Conservation (phyloP, 2,888 invertebrate genomes). For the Drosophila kanekoi region DNA sequence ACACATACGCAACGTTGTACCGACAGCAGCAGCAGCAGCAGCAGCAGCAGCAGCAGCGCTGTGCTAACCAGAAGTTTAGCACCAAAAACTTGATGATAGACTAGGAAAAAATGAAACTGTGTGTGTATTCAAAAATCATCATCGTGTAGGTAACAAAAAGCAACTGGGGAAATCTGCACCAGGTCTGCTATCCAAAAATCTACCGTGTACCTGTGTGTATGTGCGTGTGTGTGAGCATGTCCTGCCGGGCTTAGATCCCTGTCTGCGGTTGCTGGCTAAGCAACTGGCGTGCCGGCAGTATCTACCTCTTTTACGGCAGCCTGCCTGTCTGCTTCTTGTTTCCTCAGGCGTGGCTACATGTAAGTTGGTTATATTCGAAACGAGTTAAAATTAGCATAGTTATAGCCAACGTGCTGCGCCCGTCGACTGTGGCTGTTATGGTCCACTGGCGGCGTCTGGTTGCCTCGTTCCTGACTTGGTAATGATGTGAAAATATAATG, state of each 20-base stretch:
- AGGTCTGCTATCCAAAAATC: constrained; percentile 11
- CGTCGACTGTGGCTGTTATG: constrained; percentile 18
- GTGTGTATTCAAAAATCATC: constrained; percentile 20
- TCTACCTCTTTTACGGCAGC: not conserved
- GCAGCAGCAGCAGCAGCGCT: not conserved
- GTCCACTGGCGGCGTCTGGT: constrained; percentile 20
- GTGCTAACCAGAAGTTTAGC: constrained; percentile 22
- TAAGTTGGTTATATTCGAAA: constrained; percentile 70
- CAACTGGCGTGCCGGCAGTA: constrained; percentile 28
- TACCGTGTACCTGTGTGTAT: constrained; percentile 1
- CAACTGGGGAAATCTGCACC: constrained; percentile 62
- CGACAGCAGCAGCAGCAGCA: not conserved
- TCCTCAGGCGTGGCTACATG: constrained; percentile 38
- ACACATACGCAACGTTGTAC: constrained; percentile 58
- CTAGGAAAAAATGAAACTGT: constrained; percentile 30
- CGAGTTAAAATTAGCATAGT: constrained; percentile 79
- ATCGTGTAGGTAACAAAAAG: constrained; percentile 53
- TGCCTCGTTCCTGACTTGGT: constrained; percentile 54
- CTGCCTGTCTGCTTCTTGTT: not conserved
- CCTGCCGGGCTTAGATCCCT: constrained; percentile 33
- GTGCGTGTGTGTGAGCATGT: constrained; percentile 16
- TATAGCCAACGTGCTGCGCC: constrained; percentile 50
- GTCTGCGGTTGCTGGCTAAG: constrained; percentile 50
- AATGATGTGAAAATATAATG: constrained; percentile 74
- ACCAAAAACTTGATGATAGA: constrained; percentile 22